Evolutionary conservation across 2,888 invertebrate genomes (phyloP), one percentile per base, ranked within the genome.

Genomic region (Athalia circularis): DNA sequence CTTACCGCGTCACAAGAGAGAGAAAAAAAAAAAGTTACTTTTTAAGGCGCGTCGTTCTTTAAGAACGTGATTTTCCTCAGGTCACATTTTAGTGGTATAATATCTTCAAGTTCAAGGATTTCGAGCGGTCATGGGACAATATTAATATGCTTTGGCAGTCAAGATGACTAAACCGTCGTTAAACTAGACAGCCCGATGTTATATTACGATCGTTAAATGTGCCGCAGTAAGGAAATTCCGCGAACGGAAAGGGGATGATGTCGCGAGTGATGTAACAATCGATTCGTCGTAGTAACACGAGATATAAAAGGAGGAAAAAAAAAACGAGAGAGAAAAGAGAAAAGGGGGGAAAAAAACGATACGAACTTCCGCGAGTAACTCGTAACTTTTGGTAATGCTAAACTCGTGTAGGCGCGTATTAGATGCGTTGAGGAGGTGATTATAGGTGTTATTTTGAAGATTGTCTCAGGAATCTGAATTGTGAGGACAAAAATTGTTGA

Each of bases 381-480:
- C 0, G 54, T 11, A 0, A n/a, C 54, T 54, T 54, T 54, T 9
- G 54, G 54, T n/a, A 11, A n/a, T 47, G 43, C 11, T 68, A 52
- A 54, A 47, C 47, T 47, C 43, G 8, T 8, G 29, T 9, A 64
- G 61, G 15, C 50, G 13, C 48, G 70, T 70, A 11, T 57, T 29
- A 29, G 29, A 29, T 29, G 29, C 29, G 29, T 29, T 29, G 29
- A 29, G 29, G 29, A 29, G 0, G 29, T 29, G 29, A 29, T 29
- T 29, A 29, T 29, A 29, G 29, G 29, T 29, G 29, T 29, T 29
- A 29, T 29, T 29, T 29, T 29, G 29, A 29, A 29, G 29, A 29
- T 29, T 29, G 29, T 29, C 29, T 29, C 29, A 57, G 48, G 70
- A 70, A 57, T 70, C 70, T 45, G 54, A 70, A 70, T 59, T 13